These are phyloP conservation scores for Atethmia centrago DNA, from an alignment of 2,888 invertebrate genomes.

Conservation along the genomic window DNA sequence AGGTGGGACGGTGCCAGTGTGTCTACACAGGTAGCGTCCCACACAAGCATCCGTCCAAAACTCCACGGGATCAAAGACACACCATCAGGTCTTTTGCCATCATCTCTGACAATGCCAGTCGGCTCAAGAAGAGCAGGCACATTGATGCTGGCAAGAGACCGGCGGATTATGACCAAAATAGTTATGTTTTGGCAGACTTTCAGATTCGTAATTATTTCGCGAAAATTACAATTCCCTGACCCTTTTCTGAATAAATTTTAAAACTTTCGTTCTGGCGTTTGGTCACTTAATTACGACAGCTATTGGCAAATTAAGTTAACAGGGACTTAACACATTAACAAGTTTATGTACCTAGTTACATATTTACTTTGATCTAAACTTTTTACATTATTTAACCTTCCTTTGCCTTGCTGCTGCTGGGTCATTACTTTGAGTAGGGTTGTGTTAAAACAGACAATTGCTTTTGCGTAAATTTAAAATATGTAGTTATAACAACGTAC, in stretches of 20 bases:
- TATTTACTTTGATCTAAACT: neutral
- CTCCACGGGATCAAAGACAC: too few relatives aligned
- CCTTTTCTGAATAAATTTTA: neutral
- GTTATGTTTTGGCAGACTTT: neutral
- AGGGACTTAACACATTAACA: neutral
- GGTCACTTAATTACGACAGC: neutral
- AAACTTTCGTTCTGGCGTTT: neutral
- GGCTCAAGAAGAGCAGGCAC: too few relatives aligned
- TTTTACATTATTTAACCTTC: neutral
- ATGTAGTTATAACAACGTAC: too few relatives aligned
- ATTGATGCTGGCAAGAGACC: too few relatives aligned
- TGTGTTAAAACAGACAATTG: constrained; percentile 22
- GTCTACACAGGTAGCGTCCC: too few relatives aligned
- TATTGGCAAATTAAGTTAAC: neutral
- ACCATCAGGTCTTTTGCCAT: too few relatives aligned
- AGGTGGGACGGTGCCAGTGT: too few relatives aligned
- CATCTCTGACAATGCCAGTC: too few relatives aligned
- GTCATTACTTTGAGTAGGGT: constrained; percentile 7
- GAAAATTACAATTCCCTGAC: neutral
- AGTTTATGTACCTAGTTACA: neutral
- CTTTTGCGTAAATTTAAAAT: constrained; percentile 13
- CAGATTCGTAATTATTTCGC: neutral
- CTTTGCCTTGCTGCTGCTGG: too few relatives aligned
- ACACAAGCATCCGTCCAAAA: too few relatives aligned
- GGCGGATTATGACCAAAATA: too few relatives aligned